These are phyloP conservation scores for Melanostoma scalare DNA, from an alignment of 2,888 invertebrate species.

Conservation along the genomic window DNA sequence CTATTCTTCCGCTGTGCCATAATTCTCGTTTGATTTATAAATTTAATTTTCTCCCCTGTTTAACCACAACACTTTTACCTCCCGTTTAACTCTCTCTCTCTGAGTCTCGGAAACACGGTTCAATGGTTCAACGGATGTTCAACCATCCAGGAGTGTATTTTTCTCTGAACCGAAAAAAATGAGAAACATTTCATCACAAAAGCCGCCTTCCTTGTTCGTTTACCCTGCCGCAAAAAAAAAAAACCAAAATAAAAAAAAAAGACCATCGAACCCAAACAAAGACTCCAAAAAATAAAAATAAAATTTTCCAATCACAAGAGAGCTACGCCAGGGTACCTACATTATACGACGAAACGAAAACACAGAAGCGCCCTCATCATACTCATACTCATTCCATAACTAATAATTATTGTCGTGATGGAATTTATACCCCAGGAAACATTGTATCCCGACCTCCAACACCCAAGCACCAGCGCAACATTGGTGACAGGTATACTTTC, in stretches of 20 bases:
- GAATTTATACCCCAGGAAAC: constrained; percentile 50
- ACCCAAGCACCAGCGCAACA: constrained; percentile 14
- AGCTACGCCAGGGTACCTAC: not conserved
- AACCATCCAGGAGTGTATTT: constrained; percentile 66
- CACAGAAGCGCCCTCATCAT: too few species aligned
- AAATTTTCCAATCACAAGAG: constrained; percentile 41
- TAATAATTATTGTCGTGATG: constrained; percentile 72
- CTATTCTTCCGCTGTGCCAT: constrained; percentile 23
- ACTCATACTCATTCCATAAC: constrained; percentile 44
- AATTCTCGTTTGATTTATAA: constrained; percentile 53
- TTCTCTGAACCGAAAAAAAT: constrained; percentile 13
- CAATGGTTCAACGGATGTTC: constrained; percentile 55
- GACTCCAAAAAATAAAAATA: constrained; percentile 22
- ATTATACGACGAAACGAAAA: too few species aligned
- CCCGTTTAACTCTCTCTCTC: constrained; percentile 8
- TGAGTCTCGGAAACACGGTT: constrained; percentile 52
- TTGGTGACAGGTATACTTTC: constrained; percentile 61
- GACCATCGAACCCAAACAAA: constrained; percentile 37
- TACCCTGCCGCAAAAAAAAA: constrained; percentile 14
- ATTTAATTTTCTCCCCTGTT: constrained; percentile 58
- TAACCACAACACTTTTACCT: constrained; percentile 50
- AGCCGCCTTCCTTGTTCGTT: too few species aligned
- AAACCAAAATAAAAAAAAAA: constrained; percentile 26
- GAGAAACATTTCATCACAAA: too few species aligned
- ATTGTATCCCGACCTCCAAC: constrained; percentile 14